A percentile compares a stretch with the other conserved stretches of the same genome.
phyloP scores from a whole-genome alignment of 2,113 vertebrate genomes.

The Bucco capensis region DNA sequence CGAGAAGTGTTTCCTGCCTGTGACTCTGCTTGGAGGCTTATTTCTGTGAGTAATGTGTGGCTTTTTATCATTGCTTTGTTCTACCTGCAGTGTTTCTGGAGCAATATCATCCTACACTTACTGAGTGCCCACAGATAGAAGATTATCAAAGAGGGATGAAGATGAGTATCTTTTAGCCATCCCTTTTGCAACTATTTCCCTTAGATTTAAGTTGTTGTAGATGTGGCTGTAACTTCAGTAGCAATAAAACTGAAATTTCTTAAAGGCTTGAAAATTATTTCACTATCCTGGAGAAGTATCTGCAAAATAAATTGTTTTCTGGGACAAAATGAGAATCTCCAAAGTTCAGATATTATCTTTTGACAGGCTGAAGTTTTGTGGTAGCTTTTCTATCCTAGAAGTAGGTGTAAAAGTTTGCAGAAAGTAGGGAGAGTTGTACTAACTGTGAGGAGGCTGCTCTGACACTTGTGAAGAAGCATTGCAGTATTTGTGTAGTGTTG shows the following conservation, averaged over 20 bases:
- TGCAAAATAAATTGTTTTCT: background rate
- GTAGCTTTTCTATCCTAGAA: background rate
- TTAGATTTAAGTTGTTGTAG: background rate
- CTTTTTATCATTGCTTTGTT: background rate
- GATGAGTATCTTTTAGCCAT: background rate
- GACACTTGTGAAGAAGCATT: background rate
- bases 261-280: background rate
- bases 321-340: background rate
- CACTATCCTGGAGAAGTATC: background rate
- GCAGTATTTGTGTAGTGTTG: background rate
- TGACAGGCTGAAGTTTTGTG: background rate
- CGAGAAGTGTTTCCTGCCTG: background rate
- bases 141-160: background rate
- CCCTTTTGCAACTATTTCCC: background rate
- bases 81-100: background rate
- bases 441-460: background rate
- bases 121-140: background rate
- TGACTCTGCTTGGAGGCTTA: accelerated
- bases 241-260: background rate
- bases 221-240: background rate
- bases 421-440: background rate
- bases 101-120: background rate
- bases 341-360: background rate
- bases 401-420: background rate
- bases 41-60: background rate